phyloP scores from a whole-genome alignment of 2,888 invertebrate genomes.

The Cybosia mesomella region DNA sequence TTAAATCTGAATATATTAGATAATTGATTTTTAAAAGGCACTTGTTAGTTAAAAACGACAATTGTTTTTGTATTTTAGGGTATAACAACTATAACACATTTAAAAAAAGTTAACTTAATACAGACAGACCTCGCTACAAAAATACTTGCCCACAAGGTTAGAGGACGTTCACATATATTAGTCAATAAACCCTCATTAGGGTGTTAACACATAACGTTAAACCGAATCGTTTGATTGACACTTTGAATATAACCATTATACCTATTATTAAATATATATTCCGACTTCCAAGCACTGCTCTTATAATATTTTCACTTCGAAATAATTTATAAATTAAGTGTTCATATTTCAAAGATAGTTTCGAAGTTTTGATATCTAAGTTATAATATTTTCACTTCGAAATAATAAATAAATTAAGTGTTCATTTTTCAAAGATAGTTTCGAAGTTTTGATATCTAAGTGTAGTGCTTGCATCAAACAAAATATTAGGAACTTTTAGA shows the following conservation, averaged over 20 bases:
- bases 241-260: slow-evolving; percentile 77
- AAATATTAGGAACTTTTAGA: slow-evolving; percentile 45
- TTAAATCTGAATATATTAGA: slow-evolving; percentile 30
- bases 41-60: background rate
- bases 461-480: slow-evolving; percentile 36
- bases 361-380: background rate
- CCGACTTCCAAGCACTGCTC: slow-evolving; percentile 35
- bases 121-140: slow-evolving; percentile 24
- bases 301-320: background rate
- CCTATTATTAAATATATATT: slow-evolving; percentile 44
- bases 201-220: slow-evolving; percentile 71
- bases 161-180: slow-evolving; percentile 59
- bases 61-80: background rate
- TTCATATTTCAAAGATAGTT: background rate
- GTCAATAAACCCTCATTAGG: slow-evolving; percentile 68
- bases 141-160: slow-evolving; percentile 62
- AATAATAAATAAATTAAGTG: background rate
- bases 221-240: slow-evolving; percentile 80
- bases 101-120: slow-evolving; percentile 18
- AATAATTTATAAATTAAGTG: background rate
- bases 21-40: slow-evolving; percentile 17
- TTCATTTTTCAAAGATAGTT: background rate
- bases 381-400: background rate
- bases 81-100: background rate
- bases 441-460: background rate